Percentiles rank a stretch among this genome's conserved stretches.
Evolutionary conservation across 2,888 invertebrate genomes (phyloP).

Genomic region (Drosophila anceps): DNA sequence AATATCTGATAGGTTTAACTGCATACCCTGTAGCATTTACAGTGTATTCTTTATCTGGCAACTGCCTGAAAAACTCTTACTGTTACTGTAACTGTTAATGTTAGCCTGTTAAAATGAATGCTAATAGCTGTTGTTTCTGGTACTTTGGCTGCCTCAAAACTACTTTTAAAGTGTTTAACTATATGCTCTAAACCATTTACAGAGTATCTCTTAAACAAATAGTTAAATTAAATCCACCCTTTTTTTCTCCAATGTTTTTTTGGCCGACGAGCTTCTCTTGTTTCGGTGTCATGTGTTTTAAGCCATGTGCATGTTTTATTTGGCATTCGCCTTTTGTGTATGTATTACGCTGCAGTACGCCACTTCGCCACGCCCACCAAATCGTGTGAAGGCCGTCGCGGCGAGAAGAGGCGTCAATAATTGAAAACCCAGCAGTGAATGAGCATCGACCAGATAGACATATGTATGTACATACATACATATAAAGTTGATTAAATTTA

Average conservation of each 20-base stretch:
- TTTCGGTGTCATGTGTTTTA: constrained; percentile 75
- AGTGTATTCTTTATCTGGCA: not conserved
- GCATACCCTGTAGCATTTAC: not conserved
- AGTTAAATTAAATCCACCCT: not conserved
- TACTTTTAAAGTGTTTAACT: not conserved
- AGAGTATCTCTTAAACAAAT: constrained; percentile 25
- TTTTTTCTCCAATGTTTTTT: constrained; percentile 13
- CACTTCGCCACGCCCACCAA: constrained; percentile 35
- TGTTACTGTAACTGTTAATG: not conserved
- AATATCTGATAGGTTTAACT: too few relatives aligned
- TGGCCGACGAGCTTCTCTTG: constrained; percentile 43
- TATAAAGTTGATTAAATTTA: constrained; percentile 71
- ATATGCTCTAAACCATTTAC: not conserved
- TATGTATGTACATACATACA: constrained; percentile 5
- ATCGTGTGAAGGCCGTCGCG: constrained; percentile 54
- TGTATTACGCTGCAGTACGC: constrained; percentile 54
- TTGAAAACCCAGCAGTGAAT: constrained; percentile 60
- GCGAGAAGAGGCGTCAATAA: constrained; percentile 67
- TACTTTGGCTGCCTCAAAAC: not conserved
- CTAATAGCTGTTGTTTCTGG: not conserved
- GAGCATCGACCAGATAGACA: constrained; percentile 30
- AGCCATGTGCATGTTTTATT: constrained; percentile 77
- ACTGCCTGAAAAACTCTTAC: not conserved
- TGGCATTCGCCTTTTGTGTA: constrained; percentile 56
- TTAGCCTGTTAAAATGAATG: not conserved